These are phyloP conservation scores for Pavo muticus DNA, from an alignment of 2,113 vertebrate species.

Conservation along the genomic window DNA sequence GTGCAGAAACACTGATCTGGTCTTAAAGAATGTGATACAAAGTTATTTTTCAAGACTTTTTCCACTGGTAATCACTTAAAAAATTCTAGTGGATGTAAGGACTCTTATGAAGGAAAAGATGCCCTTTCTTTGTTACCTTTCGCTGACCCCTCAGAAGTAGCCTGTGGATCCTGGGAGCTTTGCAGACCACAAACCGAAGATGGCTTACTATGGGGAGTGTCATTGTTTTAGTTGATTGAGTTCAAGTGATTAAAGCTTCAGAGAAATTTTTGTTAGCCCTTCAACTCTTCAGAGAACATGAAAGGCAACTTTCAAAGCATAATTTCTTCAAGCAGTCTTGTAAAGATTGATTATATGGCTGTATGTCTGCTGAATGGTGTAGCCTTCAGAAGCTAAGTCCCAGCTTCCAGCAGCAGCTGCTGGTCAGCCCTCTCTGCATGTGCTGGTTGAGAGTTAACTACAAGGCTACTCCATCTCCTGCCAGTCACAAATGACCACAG, in stretches of 20 bases:
- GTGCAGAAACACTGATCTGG: background rate
- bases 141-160: background rate
- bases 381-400: background rate
- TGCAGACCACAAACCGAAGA: background rate
- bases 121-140: background rate
- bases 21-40: background rate
- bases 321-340: background rate
- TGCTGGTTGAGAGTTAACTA: background rate
- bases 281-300: background rate
- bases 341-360: background rate
- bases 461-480: background rate
- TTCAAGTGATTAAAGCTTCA: background rate
- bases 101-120: background rate
- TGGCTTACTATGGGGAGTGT: background rate
- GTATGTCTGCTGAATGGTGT: background rate
- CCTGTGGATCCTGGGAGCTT: background rate
- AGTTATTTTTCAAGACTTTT: background rate
- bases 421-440: background rate
- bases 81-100: background rate
- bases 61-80: background rate
- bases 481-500: background rate
- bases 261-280: background rate
- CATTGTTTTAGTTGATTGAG: background rate
- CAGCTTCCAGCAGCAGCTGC: rapidly evolving
- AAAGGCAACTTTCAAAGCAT: background rate